These are phyloP conservation scores for Thripadectes ignobilis DNA, from an alignment of 2,797 vertebrate genomes.

Conservation along the genomic window DNA sequence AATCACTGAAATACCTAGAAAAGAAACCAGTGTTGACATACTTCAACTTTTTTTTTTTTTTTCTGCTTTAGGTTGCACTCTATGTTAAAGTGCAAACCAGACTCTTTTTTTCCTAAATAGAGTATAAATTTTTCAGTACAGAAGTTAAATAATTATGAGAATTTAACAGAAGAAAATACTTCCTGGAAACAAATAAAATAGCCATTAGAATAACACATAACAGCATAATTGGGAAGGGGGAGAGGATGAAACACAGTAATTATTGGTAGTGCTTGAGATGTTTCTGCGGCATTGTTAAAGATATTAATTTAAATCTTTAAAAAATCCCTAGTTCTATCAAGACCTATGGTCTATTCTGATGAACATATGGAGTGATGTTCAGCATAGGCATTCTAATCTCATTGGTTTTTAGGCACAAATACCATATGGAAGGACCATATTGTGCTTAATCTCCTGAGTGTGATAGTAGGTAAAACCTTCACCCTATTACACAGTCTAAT, in stretches of 20 bases:
- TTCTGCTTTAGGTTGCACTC: background rate
- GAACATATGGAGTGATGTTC: constrained; percentile 58
- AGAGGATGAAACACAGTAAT: background rate
- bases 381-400: constrained; percentile 60
- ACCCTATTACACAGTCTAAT: constrained; percentile 68
- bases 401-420: constrained; percentile 58
- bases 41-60: background rate
- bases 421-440: constrained; percentile 72
- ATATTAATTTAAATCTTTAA: constrained; percentile 39
- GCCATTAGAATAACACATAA: background rate
- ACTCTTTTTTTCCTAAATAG: background rate
- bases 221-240: background rate
- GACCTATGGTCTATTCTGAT: constrained; percentile 8
- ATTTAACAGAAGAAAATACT: background rate
- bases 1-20: background rate
- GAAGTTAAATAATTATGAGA: background rate
- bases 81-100: background rate
- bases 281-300: constrained; percentile 10
- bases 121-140: background rate
- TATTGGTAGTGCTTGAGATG: background rate
- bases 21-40: background rate
- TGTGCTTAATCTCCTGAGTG: constrained; percentile 68
- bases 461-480: constrained; percentile 68
- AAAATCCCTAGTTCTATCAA: background rate
- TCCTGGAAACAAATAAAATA: background rate